Evolutionary conservation across 2,888 invertebrate species (phyloP).

Genomic region (Acronicta aceris): DNA sequence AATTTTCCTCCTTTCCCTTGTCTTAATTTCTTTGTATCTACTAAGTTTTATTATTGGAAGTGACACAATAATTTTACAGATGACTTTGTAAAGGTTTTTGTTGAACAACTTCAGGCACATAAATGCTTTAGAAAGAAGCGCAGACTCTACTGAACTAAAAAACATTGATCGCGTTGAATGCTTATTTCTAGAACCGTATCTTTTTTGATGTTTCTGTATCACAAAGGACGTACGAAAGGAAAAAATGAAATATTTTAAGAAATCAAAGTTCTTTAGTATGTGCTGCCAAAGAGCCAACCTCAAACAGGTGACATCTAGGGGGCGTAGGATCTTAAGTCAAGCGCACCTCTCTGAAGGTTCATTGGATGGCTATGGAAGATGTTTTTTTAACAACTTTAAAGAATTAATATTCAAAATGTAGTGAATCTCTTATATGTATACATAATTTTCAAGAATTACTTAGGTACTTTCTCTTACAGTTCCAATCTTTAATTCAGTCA

Average conservation of each 20-base stretch:
- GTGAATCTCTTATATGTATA: too few relatives aligned
- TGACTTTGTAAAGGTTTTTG: slow-evolving; percentile 23
- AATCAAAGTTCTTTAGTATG: too few relatives aligned
- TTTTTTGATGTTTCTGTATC: too few relatives aligned
- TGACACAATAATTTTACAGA: slow-evolving; percentile 52
- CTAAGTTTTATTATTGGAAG: slow-evolving; percentile 58
- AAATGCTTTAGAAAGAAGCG: slow-evolving; percentile 17
- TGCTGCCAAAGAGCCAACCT: too few relatives aligned
- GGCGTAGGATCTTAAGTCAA: too few relatives aligned
- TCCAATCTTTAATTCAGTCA: background rate
- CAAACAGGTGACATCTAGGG: too few relatives aligned
- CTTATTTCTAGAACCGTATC: slow-evolving; percentile 6
- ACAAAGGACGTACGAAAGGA: slow-evolving; percentile 5
- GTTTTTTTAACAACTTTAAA: background rate
- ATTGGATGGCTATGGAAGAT: too few relatives aligned
- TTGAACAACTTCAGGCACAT: slow-evolving; percentile 5
- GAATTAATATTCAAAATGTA: too few relatives aligned
- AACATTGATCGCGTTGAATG: slow-evolving; percentile 32
- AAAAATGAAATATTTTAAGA: too few relatives aligned
- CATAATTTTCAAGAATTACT: too few relatives aligned
- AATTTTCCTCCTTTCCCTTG: slow-evolving; percentile 50
- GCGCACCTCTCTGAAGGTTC: background rate
- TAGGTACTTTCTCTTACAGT: too few relatives aligned
- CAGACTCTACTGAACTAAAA: slow-evolving; percentile 31
- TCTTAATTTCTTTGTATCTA: slow-evolving; percentile 53